Evolutionary conservation across 2,888 invertebrate species (phyloP).

Genomic region (Branchipolynoe longqiensis): DNA sequence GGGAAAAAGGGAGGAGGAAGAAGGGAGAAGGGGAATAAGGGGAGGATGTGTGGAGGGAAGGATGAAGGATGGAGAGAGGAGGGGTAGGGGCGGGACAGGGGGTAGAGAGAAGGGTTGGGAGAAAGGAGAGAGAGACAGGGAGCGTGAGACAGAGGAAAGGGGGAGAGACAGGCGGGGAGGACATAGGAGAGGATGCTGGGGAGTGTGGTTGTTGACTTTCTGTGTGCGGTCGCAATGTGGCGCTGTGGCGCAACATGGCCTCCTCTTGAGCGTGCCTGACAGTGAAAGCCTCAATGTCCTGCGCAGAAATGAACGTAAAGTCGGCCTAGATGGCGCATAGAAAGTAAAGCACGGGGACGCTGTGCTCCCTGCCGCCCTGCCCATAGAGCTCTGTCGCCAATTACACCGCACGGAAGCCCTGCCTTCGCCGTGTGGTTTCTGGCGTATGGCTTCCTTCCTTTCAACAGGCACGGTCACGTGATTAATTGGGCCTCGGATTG

Average conservation of each 20-base stretch:
- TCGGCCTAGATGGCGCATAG: constrained; percentile 7
- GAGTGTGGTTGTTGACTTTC: no score
- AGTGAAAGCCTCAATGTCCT: background rate
- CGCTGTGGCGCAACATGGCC: constrained; percentile 29
- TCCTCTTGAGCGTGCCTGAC: constrained; percentile 21
- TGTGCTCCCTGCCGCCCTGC: background rate
- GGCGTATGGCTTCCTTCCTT: constrained; percentile 53
- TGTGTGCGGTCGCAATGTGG: background rate
- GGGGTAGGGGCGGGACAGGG: no score
- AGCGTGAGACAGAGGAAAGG: no score
- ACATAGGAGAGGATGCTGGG: no score
- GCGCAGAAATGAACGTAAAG: constrained; percentile 12
- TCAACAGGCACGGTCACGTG: constrained; percentile 36
- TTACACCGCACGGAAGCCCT: constrained; percentile 49
- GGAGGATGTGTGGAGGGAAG: no score
- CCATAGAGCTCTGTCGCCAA: constrained; percentile 14
- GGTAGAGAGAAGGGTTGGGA: no score
- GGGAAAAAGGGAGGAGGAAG: no score
- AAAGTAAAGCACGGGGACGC: background rate
- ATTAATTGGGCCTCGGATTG: constrained; percentile 46
- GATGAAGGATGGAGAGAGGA: no score
- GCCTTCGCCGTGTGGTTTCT: constrained; percentile 39
- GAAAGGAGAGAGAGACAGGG: no score
- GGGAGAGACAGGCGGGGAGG: no score
- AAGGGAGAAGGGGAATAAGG: no score